These are phyloP conservation scores for Pseudopodoces humilis DNA, from an alignment of 2,113 vertebrate genomes.

Conservation along the genomic window DNA sequence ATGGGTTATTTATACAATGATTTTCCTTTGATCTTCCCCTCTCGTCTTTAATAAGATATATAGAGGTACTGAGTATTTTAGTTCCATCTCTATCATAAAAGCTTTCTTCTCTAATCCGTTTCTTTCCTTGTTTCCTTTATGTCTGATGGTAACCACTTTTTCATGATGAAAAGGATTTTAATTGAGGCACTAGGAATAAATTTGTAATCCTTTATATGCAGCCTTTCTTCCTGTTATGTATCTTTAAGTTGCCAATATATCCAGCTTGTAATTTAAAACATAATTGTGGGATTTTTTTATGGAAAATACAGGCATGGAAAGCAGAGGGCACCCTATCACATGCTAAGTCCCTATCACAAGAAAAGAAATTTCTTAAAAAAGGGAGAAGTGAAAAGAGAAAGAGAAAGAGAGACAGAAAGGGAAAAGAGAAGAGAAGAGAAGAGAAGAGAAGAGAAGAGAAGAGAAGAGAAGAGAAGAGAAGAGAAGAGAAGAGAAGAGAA, in stretches of 20 bases:
- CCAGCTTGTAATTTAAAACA: constrained; percentile 72
- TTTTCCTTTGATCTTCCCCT: constrained; percentile 59
- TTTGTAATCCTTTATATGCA: constrained; percentile 65
- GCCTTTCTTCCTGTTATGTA: constrained; percentile 65
- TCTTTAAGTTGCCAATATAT: constrained; percentile 71
- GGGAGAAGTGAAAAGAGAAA: neutral
- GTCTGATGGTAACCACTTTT: constrained; percentile 14
- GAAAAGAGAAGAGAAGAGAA: too few relatives aligned
- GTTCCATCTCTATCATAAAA: constrained; percentile 23
- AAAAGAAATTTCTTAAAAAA: neutral
- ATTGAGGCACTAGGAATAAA: constrained; percentile 76
- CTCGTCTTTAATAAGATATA: constrained; percentile 10
- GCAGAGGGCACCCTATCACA: constrained; percentile 80
- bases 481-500: neutral
- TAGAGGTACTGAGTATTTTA: constrained; percentile 28
- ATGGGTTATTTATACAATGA: constrained; percentile 6
- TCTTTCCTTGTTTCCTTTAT: constrained; percentile 7
- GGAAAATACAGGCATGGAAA: constrained; percentile 79
- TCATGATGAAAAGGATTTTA: constrained; percentile 80
- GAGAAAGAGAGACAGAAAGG: neutral
- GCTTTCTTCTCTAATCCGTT: constrained; percentile 24
- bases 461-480: neutral
- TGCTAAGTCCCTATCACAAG: constrained; percentile 63
- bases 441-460: neutral
- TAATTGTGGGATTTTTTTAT: constrained; percentile 73